Evolutionary conservation across 2,797 vertebrate species (phyloP).

Genomic region (Eulemur mongoz): DNA sequence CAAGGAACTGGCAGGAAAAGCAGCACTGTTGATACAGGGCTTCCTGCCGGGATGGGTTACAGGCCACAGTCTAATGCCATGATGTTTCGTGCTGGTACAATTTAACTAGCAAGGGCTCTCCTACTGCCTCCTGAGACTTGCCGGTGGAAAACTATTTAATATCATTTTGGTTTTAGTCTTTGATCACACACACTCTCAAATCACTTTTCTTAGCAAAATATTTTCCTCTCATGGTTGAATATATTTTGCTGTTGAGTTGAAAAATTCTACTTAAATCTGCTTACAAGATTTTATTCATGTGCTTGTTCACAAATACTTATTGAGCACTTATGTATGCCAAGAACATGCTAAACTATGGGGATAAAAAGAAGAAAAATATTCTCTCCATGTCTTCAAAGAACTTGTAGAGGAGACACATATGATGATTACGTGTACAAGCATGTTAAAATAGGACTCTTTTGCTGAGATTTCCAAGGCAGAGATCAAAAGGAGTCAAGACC

Average conservation of each 20-base stretch:
- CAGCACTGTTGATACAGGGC: slow-evolving; percentile 67
- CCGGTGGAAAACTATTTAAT: slow-evolving; percentile 63
- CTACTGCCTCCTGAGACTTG: slow-evolving; percentile 59
- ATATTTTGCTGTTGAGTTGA: background rate
- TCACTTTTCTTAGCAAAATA: slow-evolving; percentile 46
- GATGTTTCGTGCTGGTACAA: slow-evolving; percentile 69
- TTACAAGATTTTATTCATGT: background rate
- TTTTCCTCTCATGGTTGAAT: background rate
- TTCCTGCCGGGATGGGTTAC: slow-evolving; percentile 79
- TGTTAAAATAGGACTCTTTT: background rate
- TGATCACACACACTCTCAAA: slow-evolving; percentile 66
- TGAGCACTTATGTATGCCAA: background rate
- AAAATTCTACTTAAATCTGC: background rate
- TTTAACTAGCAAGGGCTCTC: slow-evolving; percentile 69
- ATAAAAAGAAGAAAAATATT: background rate
- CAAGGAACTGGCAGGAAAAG: slow-evolving; percentile 76
- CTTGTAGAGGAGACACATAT: fast-evolving
- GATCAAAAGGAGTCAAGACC: background rate
- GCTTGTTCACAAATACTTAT: background rate
- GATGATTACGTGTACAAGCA: background rate
- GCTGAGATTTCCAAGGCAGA: background rate
- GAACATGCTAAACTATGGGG: background rate
- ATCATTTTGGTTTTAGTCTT: slow-evolving; percentile 76
- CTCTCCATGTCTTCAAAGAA: fast-evolving
- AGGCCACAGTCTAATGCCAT: slow-evolving; percentile 62